Evolutionary conservation across 2,113 vertebrate genomes (phyloP), one percentile per base, ranked within the genome.

Genomic region (Chascanopsetta lugubris): DNA sequence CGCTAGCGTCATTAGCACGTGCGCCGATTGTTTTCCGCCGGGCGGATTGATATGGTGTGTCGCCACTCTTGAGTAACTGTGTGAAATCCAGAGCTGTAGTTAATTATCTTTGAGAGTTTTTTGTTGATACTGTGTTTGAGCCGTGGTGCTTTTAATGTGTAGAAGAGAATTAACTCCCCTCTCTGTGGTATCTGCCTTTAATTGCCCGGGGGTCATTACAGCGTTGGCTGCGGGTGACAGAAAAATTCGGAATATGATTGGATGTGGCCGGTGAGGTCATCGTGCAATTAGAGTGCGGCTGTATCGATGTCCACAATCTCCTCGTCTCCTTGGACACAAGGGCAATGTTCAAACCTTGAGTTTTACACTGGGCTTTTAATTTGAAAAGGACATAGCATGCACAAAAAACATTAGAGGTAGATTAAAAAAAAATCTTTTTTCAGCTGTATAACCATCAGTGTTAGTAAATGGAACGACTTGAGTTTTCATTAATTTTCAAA

Each of bases 241-340:
- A 71, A 68, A 67, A 47, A 32, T 73, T 69, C n/a, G 65, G 67
- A 49, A 70, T 64, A 76, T 77, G 86, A 88, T 79, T 91, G 70
- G 78, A 77, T 79, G 76, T 75, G 73, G 69, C 71, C 65, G 46
- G 63, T 84, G 79, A 89, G 80, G 72, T 89, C 87, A 87, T 73
- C 13, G 18, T 73, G 21, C 67, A 81, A 53, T 84, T 54, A 61
- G 13, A 62, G 49, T 17, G 54, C 59, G 87, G 79, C 72, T 84
- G 80, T 72, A 84, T 80, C 77, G 86, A 73, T 75, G 87, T 67
- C 26, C 45, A 26, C 58, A 58, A 61, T 62, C 56, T 71, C 3
- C 40, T 38, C 63, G 69, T 72, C 74, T 55, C n/a, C n/a, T 24
- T 59, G 18, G 0, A 18, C 34, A 17, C 15, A n/a, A n/a, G 3